Evolutionary conservation across 2,797 vertebrate genomes (phyloP), one percentile per base, ranked within the genome.

Genomic region (Prunella strophiata): DNA sequence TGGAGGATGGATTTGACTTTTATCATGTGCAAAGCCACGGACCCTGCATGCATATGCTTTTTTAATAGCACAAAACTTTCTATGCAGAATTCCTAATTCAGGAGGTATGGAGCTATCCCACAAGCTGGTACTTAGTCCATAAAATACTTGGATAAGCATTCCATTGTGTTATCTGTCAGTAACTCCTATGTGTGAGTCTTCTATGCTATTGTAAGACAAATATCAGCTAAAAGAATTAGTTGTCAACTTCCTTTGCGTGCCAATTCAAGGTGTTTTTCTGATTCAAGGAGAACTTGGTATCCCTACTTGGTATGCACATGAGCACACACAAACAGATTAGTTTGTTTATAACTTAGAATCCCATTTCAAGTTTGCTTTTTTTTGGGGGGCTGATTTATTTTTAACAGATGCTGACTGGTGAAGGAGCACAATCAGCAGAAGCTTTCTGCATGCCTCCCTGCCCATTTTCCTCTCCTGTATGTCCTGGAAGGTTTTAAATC

Each of bases 21-120:
- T 47, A 21, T 16, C 71, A 30, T 3, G 7, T 26, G 52, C 17
- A 77, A 42, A 86, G 17, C 16, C 8, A 54, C 0, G 0, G 66
- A 51, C 30, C 3, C 40, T 54, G 18, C 16, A 34, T 5, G 9
- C 9, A 3, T 16, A 38, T 0, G 1, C 4, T 36, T 54, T 68
- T 80, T 40, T 58, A 78, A 54, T 4, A 13, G 22, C 43, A 47
- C 40, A 57, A 42, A 42, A 3, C 4, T 65, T 79, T 63, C 23
- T 15, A 3, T 19, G 29, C 34, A 72, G 58, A 65, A 40, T 29
- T 58, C 59, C 34, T 55, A 40, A 32, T 58, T 72, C 66, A 52
- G 47, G 16, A 32, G 5, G 4, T 26, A 42, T 13, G 26, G 29
- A 67, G 16, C 52, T 59, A 61, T 54, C 27, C n/a, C 34, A 40